phyloP scores from a whole-genome alignment of 1,140 invertebrate species.

The Propsilocerus akamusi region DNA sequence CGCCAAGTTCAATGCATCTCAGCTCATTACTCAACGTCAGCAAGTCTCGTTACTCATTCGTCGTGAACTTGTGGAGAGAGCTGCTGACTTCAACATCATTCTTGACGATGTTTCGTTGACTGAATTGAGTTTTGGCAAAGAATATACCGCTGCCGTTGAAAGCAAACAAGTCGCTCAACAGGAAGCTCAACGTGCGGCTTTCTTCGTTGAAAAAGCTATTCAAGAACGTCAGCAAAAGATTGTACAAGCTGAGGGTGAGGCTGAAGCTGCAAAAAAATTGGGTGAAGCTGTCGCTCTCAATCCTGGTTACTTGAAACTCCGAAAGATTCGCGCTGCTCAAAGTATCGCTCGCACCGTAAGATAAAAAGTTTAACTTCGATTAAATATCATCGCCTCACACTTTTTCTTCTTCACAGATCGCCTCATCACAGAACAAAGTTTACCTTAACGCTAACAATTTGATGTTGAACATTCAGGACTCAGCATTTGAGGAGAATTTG shows the following conservation, averaged over 20 bases:
- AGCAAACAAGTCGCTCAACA: conserved; percentile 99
- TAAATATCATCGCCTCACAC: conserved; percentile 5
- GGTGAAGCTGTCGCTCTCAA: conserved; percentile 88
- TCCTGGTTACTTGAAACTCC: conserved; percentile 92
- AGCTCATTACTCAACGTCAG: conserved; percentile 95
- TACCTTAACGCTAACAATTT: conserved; percentile 83
- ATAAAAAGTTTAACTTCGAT: conserved; percentile 9
- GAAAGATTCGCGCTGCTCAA: conserved; percentile 94
- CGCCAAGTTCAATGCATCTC: conserved; percentile 99
- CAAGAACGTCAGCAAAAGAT: conserved; percentile 99
- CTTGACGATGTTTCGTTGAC: conserved; percentile 99
- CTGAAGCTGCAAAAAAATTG: conserved; percentile 94
- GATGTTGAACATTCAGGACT: conserved; percentile 94
- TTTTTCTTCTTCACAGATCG: conserved; percentile 42
- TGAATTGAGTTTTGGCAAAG: conserved; percentile 95
- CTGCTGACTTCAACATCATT: conserved; percentile 97
- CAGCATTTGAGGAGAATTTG: conserved; percentile 74
- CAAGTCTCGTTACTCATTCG: conserved; percentile 88
- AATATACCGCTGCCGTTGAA: conserved; percentile 99
- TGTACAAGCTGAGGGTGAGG: conserved; percentile 99
- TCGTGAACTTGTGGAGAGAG: conserved; percentile 84
- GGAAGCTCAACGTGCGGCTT: conserved; percentile 96
- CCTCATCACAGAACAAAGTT: conserved; percentile 85
- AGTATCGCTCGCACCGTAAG: conserved; percentile 90
- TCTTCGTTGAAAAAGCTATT: conserved; percentile 92